Evolutionary conservation across 2,888 invertebrate species (phyloP).

Genomic region (Litoditis marina): DNA sequence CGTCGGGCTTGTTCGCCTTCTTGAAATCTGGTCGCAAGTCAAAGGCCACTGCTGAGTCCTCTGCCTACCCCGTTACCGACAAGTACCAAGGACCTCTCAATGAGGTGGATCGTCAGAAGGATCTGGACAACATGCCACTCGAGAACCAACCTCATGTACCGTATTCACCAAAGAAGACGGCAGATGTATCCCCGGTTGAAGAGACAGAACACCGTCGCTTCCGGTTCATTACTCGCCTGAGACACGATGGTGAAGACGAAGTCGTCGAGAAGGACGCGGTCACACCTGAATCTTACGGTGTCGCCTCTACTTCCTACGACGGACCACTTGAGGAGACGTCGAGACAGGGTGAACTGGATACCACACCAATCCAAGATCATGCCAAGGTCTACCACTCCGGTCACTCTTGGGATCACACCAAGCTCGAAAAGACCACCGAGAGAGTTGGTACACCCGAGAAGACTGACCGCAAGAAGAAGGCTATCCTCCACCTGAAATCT

Average conservation of each 20-base stretch:
- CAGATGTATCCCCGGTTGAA: not conserved
- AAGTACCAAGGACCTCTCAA: conserved; percentile 15
- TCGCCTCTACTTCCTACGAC: conserved; percentile 8
- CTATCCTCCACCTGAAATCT: too few relatives aligned
- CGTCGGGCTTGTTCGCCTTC: conserved; percentile 1
- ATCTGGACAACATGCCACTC: conserved; percentile 18
- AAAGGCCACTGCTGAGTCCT: not conserved
- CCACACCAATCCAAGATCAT: too few relatives aligned
- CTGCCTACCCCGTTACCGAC: conserved; percentile 2
- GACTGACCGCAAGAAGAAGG: too few relatives aligned
- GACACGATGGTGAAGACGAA: conserved; percentile 34
- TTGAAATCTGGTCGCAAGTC: conserved; percentile 1
- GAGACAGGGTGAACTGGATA: too few relatives aligned
- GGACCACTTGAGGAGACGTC: too few relatives aligned
- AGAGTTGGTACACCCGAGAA: too few relatives aligned
- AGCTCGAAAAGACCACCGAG: too few relatives aligned
- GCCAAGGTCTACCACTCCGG: too few relatives aligned
- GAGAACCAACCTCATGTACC: conserved; percentile 10
- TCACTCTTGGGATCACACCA: too few relatives aligned
- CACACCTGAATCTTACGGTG: conserved; percentile 19
- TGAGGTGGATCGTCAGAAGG: conserved; percentile 6
- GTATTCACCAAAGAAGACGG: conserved; percentile 20
- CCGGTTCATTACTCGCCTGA: conserved; percentile 19
- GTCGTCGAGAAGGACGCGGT: conserved; percentile 21
- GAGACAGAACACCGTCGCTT: conserved; percentile 13